phyloP scores from a whole-genome alignment of 2,888 invertebrate genomes.

The Tetragnatha montana region DNA sequence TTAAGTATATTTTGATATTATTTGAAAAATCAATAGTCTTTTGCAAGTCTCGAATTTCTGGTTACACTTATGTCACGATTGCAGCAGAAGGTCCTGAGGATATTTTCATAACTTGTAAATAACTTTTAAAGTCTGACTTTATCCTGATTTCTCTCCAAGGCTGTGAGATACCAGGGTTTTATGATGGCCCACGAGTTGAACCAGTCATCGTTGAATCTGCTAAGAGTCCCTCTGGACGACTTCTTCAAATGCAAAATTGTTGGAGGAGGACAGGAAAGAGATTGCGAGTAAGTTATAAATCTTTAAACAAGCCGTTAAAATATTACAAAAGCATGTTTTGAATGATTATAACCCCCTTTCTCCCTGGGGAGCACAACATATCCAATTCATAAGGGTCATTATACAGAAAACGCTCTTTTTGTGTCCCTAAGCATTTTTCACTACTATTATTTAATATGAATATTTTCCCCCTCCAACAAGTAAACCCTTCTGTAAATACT shows the following conservation, averaged over 20 bases:
- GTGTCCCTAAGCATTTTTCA: too few species aligned
- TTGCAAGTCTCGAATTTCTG: too few species aligned
- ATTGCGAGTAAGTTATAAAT: constrained; percentile 41
- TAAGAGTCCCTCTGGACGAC: constrained; percentile 15
- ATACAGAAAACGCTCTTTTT: too few species aligned
- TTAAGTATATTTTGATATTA: too few species aligned
- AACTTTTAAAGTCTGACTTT: neutral
- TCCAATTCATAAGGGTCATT: too few species aligned
- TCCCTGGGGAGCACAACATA: too few species aligned
- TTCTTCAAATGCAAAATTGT: constrained; percentile 35
- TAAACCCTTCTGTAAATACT: neutral
- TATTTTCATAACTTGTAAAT: neutral
- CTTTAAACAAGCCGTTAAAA: too few species aligned
- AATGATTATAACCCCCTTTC: too few species aligned
- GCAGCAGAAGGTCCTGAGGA: neutral
- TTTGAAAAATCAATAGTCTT: too few species aligned
- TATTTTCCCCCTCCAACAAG: too few species aligned
- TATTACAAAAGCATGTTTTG: too few species aligned
- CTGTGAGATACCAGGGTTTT: neutral
- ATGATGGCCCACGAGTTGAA: neutral
- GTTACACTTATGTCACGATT: neutral
- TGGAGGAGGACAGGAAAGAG: neutral
- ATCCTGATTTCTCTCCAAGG: neutral
- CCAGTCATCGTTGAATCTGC: neutral
- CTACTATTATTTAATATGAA: too few species aligned